Percentiles rank a stretch among this genome's conserved stretches.
phyloP scores from a whole-genome alignment of 2,888 invertebrate genomes.

The Acronicta leporina region DNA sequence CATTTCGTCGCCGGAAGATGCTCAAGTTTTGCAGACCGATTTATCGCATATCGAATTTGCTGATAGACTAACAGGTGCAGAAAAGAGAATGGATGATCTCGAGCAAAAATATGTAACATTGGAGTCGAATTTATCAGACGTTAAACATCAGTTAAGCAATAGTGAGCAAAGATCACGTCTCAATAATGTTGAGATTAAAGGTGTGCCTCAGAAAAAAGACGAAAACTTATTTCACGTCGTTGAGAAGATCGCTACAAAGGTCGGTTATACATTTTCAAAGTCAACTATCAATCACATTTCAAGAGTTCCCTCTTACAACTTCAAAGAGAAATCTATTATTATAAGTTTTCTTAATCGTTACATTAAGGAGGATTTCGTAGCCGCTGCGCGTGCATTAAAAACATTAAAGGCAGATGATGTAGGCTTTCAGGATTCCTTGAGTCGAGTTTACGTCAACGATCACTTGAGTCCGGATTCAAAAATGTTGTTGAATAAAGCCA shows the following conservation, averaged over 20 bases:
- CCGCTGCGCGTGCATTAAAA: neutral
- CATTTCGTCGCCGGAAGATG: too few species aligned
- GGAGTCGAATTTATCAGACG: neutral
- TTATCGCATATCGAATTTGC: too few species aligned
- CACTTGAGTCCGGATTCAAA: neutral
- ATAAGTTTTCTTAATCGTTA: neutral
- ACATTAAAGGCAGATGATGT: neutral
- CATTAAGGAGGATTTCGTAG: neutral
- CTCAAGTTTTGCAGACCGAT: too few species aligned
- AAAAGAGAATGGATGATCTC: neutral
- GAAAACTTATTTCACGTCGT: neutral
- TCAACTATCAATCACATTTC: neutral
- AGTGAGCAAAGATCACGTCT: neutral
- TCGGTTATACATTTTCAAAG: neutral
- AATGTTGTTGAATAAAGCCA: neutral
- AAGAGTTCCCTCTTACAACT: neutral
- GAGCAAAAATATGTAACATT: neutral
- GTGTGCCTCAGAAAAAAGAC: neutral
- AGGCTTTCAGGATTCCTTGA: neutral
- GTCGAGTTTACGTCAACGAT: neutral
- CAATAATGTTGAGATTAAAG: constrained; percentile 2
- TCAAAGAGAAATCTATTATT: neutral
- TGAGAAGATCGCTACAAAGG: neutral
- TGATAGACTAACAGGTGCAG: neutral
- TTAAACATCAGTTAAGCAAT: neutral